These are phyloP conservation scores for Hippocampus comes DNA, from an alignment of 2,113 vertebrate species.

Conservation along the genomic window DNA sequence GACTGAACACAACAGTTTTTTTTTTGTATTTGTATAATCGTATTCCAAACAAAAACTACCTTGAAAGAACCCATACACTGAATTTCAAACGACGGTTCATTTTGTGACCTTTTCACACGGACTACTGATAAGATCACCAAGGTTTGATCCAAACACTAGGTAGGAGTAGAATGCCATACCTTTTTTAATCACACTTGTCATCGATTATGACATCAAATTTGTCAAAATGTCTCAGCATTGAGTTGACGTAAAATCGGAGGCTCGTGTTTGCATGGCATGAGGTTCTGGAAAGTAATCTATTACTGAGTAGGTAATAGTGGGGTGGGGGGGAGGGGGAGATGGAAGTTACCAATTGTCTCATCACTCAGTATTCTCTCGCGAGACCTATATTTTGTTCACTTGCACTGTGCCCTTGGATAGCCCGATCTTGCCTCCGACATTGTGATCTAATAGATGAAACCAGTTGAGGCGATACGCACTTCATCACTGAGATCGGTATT, in stretches of 20 bases:
- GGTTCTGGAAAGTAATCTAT: neutral
- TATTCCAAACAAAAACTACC: neutral
- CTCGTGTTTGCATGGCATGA: neutral
- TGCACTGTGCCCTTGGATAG: neutral
- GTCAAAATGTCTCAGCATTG: neutral
- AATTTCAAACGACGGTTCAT: neutral
- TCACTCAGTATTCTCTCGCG: neutral
- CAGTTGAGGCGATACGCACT: slow-evolving; percentile 10
- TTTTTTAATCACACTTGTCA: neutral
- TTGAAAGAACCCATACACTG: neutral
- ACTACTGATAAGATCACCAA: neutral
- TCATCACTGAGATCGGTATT: slow-evolving; percentile 8
- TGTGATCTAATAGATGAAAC: slow-evolving; percentile 29
- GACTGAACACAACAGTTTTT: neutral
- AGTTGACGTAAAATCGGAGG: too few relatives aligned
- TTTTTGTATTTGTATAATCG: neutral
- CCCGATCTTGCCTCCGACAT: slow-evolving; percentile 10
- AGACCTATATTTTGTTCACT: neutral
- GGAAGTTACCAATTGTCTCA: neutral
- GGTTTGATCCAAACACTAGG: neutral
- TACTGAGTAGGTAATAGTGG: neutral
- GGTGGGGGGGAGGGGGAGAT: too few relatives aligned
- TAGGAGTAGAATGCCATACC: neutral
- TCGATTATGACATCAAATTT: neutral
- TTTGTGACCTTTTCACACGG: neutral